phyloP scores from a whole-genome alignment of 2,113 vertebrate genomes.

The Nematolebias whitei region DNA sequence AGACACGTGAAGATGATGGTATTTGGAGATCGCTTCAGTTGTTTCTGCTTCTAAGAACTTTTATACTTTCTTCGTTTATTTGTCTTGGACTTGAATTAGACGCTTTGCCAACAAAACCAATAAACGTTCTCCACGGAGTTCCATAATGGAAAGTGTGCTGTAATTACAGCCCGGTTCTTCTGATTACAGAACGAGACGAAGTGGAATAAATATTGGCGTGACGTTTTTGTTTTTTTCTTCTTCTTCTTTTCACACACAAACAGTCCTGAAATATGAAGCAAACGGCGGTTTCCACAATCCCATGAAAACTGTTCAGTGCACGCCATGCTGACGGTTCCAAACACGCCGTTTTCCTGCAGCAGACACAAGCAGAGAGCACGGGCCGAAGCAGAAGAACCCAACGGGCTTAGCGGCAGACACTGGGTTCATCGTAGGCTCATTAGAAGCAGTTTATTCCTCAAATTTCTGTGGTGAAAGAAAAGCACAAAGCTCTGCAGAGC shows the following conservation, averaged over 20 bases:
- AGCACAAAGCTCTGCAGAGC: constrained; percentile 22
- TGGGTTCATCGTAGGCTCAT: constrained; percentile 5
- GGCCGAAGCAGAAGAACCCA: constrained; percentile 13
- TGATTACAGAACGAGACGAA: constrained; percentile 6
- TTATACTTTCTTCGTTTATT: not conserved
- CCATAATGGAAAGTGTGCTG: constrained; percentile 4
- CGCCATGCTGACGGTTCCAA: constrained; percentile 14
- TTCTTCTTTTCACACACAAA: constrained; percentile 20
- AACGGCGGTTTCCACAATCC: constrained; percentile 5
- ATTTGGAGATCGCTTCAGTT: not conserved
- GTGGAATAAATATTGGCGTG: constrained; percentile 7
- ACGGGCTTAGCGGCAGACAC: not conserved
- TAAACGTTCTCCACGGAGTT: not conserved
- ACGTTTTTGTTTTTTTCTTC: too few relatives aligned
- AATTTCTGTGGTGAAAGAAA: constrained; percentile 8
- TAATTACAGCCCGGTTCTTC: constrained; percentile 6
- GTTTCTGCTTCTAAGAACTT: not conserved
- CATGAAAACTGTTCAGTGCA: constrained; percentile 1
- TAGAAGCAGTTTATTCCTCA: constrained; percentile 15
- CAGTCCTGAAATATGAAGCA: constrained; percentile 8
- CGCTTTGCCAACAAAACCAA: constrained; percentile 5
- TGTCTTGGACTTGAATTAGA: constrained; percentile 4
- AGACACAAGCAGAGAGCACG: constrained; percentile 14
- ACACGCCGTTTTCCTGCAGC: constrained; percentile 1
- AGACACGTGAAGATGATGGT: constrained; percentile 38